phyloP scores from a whole-genome alignment of 2,888 invertebrate species.

The Arrhopalites spinosus region DNA sequence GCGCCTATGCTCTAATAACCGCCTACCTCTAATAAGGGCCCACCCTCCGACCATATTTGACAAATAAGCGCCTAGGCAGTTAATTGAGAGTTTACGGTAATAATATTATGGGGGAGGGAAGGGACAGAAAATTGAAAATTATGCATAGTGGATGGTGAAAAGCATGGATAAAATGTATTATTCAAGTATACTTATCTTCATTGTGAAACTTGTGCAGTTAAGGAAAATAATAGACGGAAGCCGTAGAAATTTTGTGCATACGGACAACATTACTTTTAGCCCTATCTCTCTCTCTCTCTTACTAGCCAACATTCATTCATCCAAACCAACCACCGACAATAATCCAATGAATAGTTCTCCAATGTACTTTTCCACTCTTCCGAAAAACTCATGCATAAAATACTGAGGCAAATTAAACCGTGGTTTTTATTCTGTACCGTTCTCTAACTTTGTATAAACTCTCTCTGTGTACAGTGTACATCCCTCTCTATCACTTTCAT shows the following conservation, averaged over 20 bases:
- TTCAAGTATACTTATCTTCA: slow-evolving; percentile 7
- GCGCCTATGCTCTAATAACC: too few relatives aligned
- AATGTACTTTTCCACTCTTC: background rate
- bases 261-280: background rate
- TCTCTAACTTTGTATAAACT: background rate
- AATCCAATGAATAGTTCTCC: background rate
- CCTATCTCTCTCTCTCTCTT: background rate
- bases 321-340: background rate
- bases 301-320: background rate
- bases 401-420: slow-evolving; percentile 29
- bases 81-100: too few relatives aligned
- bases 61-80: too few relatives aligned
- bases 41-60: too few relatives aligned
- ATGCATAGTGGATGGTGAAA: background rate
- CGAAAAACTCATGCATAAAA: slow-evolving; percentile 35
- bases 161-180: slow-evolving; percentile 10
- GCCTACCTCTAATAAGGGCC: too few relatives aligned
- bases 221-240: background rate
- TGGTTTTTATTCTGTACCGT: slow-evolving; percentile 25
- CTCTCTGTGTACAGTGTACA: background rate
- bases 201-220: background rate
- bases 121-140: slow-evolving; percentile 14
- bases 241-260: background rate
- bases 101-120: background rate
- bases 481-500: background rate